Conservation (phyloP, 2,113 vertebrate species). For the Coryphaenoides rupestris region DNA sequence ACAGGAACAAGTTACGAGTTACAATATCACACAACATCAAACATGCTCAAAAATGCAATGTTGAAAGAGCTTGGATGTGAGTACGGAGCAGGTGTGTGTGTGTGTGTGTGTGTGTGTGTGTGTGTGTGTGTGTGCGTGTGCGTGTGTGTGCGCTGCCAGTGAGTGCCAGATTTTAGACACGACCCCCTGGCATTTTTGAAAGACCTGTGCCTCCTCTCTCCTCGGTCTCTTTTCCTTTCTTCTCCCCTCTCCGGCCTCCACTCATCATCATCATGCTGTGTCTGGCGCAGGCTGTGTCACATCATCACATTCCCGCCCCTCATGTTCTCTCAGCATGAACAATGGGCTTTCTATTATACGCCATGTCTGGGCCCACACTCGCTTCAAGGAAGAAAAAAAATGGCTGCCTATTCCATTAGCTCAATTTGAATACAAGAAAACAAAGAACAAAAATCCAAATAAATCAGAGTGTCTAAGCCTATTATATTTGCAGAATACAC, state of each 20-base stretch:
- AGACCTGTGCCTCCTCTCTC: background rate
- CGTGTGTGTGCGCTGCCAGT: background rate
- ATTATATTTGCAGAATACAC: conserved; percentile 58
- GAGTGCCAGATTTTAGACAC: background rate
- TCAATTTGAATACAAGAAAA: conserved; percentile 37
- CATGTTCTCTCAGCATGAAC: conserved; percentile 38
- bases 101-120: too few species aligned
- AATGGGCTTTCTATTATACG: conserved; percentile 49
- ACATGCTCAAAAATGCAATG: too few species aligned
- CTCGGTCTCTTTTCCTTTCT: background rate
- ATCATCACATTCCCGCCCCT: conserved; percentile 37
- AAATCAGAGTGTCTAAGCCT: conserved; percentile 35
- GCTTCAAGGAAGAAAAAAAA: conserved; percentile 1
- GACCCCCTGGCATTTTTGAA: background rate
- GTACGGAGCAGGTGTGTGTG: too few species aligned
- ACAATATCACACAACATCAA: too few species aligned
- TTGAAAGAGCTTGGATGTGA: background rate
- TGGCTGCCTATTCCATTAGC: conserved; percentile 26
- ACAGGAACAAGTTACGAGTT: background rate
- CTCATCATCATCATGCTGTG: background rate
- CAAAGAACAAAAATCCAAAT: too few species aligned
- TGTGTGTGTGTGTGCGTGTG: background rate
- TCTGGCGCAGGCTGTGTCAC: conserved; percentile 2
- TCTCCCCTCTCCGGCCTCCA: background rate
- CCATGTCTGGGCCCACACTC: conserved; percentile 39